These are phyloP conservation scores for Phycodurus eques DNA, from an alignment of 2,113 vertebrate genomes.

Conservation along the genomic window DNA sequence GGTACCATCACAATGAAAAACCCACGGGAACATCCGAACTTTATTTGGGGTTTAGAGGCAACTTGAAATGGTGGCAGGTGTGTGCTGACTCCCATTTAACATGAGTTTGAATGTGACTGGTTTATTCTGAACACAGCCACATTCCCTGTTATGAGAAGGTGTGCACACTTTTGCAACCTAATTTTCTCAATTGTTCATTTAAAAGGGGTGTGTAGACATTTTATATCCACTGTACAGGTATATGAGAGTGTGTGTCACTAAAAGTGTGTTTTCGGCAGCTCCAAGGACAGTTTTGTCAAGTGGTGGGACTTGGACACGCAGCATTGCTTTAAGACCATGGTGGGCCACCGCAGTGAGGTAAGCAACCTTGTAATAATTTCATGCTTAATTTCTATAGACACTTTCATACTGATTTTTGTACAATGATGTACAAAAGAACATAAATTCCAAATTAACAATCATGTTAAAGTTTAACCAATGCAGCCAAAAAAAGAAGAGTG, in stretches of 20 bases:
- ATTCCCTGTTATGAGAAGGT: too few species aligned
- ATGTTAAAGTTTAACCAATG: too few species aligned
- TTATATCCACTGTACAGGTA: too few species aligned
- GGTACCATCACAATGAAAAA: slow-evolving; percentile 66
- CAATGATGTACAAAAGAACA: background rate
- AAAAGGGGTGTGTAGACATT: background rate
- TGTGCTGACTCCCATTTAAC: too few species aligned
- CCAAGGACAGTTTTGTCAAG: slow-evolving; percentile 92
- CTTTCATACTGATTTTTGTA: background rate
- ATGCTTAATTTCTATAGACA: background rate
- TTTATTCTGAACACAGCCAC: too few species aligned
- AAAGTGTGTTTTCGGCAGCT: slow-evolving; percentile 63
- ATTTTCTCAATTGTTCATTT: background rate
- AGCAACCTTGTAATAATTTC: background rate
- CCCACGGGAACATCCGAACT: background rate
- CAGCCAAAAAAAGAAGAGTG: too few species aligned
- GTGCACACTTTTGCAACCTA: background rate
- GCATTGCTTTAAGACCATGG: slow-evolving; percentile 95
- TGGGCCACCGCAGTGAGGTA: slow-evolving; percentile 94
- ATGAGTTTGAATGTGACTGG: too few species aligned
- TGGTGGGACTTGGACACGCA: slow-evolving; percentile 98
- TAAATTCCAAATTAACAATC: background rate
- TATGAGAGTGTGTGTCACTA: background rate
- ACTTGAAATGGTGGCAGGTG: too few species aligned
- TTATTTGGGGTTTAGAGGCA: too few species aligned